These are phyloP conservation scores for Furcifer pardalis DNA, from an alignment of 2,797 vertebrate species.

Conservation along the genomic window DNA sequence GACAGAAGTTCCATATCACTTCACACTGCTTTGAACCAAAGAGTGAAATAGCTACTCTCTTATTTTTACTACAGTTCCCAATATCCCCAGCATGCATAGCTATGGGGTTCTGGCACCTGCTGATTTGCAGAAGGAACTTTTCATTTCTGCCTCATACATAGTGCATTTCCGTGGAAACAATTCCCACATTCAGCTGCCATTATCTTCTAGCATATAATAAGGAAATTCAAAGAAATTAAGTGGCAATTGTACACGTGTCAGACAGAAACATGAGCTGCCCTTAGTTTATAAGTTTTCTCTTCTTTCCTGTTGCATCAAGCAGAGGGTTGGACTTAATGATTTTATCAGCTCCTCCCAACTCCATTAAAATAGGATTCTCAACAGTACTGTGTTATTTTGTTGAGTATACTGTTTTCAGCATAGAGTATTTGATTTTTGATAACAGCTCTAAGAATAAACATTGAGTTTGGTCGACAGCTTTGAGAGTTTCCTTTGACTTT, in stretches of 20 bases:
- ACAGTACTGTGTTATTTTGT: not conserved
- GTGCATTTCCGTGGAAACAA: not conserved
- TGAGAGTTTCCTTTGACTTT: not conserved
- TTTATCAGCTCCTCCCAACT: too few relatives aligned
- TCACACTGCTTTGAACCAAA: not conserved
- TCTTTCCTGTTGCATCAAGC: too few relatives aligned
- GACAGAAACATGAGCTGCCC: not conserved
- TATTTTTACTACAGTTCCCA: too few relatives aligned
- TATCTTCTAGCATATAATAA: not conserved
- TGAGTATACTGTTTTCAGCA: not conserved
- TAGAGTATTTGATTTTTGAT: not conserved
- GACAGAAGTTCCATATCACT: not conserved
- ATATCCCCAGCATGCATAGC: too few relatives aligned
- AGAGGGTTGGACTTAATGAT: too few relatives aligned
- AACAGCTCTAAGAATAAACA: not conserved
- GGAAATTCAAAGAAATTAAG: not conserved
- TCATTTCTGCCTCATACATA: not conserved
- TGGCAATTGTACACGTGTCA: not conserved
- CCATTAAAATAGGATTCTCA: too few relatives aligned
- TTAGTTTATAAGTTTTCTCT: not conserved
- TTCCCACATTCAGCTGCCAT: not conserved
- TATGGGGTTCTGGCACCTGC: too few relatives aligned
- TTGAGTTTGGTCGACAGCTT: not conserved
- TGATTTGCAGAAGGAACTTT: too few relatives aligned
- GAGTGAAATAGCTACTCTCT: too few relatives aligned